A percentile compares a stretch with the other conserved stretches of the same genome.
Conservation (phyloP, 2,888 invertebrate genomes). For the Cybosia mesomella region DNA sequence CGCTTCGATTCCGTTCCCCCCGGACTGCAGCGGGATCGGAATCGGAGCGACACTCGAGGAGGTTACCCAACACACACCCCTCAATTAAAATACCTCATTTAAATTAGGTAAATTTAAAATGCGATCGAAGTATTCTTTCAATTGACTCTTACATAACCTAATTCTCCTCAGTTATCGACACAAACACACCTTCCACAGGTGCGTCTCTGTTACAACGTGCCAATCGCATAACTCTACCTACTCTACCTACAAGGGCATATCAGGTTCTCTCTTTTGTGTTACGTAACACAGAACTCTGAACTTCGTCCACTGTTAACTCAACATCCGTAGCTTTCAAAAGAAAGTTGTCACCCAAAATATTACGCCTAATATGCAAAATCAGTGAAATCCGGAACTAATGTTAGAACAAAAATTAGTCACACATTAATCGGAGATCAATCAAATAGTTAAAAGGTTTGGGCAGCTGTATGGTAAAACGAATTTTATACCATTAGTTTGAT, state of each 20-base stretch:
- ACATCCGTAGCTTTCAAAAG: conserved; percentile 38
- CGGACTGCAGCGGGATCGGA: too few species aligned
- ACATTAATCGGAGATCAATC: conserved; percentile 31
- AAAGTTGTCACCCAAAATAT: conserved; percentile 50
- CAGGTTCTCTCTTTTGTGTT: conserved; percentile 35
- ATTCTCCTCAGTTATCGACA: not conserved
- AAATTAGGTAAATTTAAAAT: not conserved
- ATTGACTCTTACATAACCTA: conserved; percentile 16
- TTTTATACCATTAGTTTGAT: not conserved
- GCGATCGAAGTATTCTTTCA: not conserved
- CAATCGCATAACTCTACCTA: conserved; percentile 23
- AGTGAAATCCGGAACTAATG: conserved; percentile 50
- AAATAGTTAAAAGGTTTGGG: conserved; percentile 22
- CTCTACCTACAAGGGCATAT: conserved; percentile 33
- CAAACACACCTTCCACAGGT: conserved; percentile 6
- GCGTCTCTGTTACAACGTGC: conserved; percentile 5
- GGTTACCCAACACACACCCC: too few species aligned
- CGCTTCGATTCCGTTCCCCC: too few species aligned
- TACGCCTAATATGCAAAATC: conserved; percentile 47
- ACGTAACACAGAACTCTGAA: conserved; percentile 41
- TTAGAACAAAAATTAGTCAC: conserved; percentile 28
- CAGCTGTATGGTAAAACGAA: not conserved
- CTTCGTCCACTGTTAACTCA: conserved; percentile 30
- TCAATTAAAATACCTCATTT: not conserved
- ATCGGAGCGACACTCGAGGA: too few species aligned